Evolutionary conservation across 1,140 invertebrate species (phyloP).

Genomic region (Melitaea cinxia): DNA sequence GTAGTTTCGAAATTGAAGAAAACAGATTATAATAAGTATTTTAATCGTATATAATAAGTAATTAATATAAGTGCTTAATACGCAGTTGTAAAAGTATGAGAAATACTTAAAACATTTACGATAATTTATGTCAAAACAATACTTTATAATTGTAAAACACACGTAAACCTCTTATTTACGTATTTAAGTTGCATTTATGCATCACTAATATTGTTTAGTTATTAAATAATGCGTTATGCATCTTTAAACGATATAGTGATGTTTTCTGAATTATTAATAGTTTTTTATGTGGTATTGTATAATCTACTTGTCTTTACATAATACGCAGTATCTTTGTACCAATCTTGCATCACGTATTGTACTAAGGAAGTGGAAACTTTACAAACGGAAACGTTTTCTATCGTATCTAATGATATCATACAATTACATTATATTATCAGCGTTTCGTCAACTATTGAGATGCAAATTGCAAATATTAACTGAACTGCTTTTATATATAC

Average conservation of each 20-base stretch:
- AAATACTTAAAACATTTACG: too few species aligned
- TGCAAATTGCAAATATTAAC: not conserved
- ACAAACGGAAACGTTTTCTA: not conserved
- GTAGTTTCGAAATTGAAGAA: too few species aligned
- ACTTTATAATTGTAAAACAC: not conserved
- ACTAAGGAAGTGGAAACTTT: constrained; percentile 46
- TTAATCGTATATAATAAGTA: too few species aligned
- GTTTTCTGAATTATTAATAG: not conserved
- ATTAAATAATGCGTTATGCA: constrained; percentile 13
- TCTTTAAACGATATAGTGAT: constrained; percentile 5
- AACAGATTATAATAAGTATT: too few species aligned
- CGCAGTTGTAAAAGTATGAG: too few species aligned
- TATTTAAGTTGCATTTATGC: constrained; percentile 2
- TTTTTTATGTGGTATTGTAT: not conserved
- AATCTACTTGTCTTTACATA: not conserved
- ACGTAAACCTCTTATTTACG: not conserved
- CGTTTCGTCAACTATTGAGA: not conserved
- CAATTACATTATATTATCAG: not conserved
- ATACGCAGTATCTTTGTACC: not conserved
- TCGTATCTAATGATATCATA: not conserved
- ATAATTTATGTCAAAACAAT: too few species aligned
- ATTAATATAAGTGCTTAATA: too few species aligned
- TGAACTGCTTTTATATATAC: not conserved
- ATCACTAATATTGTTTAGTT: constrained; percentile 15
- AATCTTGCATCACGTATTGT: constrained; percentile 26